phyloP scores from a whole-genome alignment of 2,888 invertebrate species.

The Halictus quadricinctus region DNA sequence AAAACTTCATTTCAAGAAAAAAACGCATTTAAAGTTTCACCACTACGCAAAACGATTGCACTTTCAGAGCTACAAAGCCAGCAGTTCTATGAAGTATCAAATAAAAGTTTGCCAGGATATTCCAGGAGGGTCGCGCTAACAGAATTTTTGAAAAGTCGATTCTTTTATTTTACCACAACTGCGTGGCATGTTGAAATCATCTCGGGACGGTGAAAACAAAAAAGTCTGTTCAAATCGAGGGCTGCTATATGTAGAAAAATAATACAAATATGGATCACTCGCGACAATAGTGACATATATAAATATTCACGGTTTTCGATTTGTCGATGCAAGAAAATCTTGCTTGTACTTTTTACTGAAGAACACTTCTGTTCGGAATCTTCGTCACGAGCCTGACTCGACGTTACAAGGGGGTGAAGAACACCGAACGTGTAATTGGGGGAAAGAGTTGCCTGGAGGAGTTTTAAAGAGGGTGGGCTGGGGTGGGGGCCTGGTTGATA shows the following conservation, averaged over 20 bases:
- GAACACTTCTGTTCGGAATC: too few relatives aligned
- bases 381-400: too few relatives aligned
- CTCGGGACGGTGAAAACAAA: not conserved
- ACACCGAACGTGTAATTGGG: not conserved
- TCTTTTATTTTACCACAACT: not conserved
- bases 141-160: not conserved
- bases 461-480: not conserved
- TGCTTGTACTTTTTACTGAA: too few relatives aligned
- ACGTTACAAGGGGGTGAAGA: not conserved
- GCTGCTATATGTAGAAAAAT: too few relatives aligned
- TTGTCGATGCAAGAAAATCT: too few relatives aligned
- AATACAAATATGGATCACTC: too few relatives aligned
- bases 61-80: not conserved
- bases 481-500: not conserved
- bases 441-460: not conserved
- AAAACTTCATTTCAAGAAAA: not conserved
- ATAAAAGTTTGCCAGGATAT: not conserved
- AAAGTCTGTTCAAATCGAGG: too few relatives aligned
- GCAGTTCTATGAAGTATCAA: not conserved
- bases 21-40: not conserved
- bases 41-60: not conserved
- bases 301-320: too few relatives aligned
- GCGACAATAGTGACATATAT: too few relatives aligned
- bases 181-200: not conserved
- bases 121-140: not conserved